Evolutionary conservation across 2,888 invertebrate species (phyloP).

Genomic region (Fabriciana adippe): DNA sequence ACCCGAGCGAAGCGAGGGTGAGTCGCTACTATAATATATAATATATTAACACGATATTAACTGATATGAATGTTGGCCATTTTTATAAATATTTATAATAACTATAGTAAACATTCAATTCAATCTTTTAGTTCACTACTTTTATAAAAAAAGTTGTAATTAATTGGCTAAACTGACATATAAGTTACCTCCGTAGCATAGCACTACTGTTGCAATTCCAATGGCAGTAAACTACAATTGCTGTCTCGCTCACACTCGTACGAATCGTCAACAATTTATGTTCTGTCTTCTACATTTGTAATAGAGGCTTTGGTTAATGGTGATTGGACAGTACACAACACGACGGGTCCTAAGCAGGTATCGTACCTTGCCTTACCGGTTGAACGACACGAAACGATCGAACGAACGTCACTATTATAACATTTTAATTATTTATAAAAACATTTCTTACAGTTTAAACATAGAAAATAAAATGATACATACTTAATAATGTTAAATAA

Average conservation of each 20-base stretch:
- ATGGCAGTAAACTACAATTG: conserved; percentile 8
- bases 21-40: no score
- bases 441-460: conserved; percentile 5
- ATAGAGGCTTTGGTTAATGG: conserved; percentile 29
- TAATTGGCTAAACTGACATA: neutral
- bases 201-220: conserved; percentile 17
- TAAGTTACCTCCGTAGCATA: conserved; percentile 4
- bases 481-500: conserved; percentile 3
- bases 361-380: conserved; percentile 65
- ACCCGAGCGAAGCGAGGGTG: no score
- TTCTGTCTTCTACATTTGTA: conserved; percentile 22
- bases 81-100: no score
- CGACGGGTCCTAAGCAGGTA: conserved; percentile 68
- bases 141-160: no score
- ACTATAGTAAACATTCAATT: no score
- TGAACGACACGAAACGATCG: conserved; percentile 74
- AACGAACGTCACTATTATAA: conserved; percentile 60
- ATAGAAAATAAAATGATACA: conserved; percentile 4
- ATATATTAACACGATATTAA: no score
- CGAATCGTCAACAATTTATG: conserved; percentile 18
- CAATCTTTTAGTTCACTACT: no score
- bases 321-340: conserved; percentile 35
- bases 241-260: conserved; percentile 28
- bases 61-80: no score
- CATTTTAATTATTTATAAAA: conserved; percentile 19